Percentiles rank a stretch among this genome's conserved stretches.
Conservation (phyloP, 2,113 vertebrate species). For the Hypanus sabinus region DNA sequence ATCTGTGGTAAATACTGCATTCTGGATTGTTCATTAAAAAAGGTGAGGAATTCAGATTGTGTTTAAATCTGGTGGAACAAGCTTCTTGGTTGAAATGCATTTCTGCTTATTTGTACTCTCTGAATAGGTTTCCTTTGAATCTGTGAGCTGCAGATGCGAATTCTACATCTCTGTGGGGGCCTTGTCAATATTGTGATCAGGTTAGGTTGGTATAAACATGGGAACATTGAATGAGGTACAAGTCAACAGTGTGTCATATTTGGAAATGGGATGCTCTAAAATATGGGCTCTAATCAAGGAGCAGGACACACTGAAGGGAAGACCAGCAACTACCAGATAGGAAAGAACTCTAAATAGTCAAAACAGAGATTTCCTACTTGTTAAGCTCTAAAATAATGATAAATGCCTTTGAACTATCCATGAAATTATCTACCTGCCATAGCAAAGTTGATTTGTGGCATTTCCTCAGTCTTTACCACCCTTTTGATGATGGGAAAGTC, state of each 20-base stretch:
- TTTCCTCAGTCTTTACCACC: conserved; percentile 71
- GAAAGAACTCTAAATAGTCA: not conserved
- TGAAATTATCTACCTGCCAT: conserved; percentile 79
- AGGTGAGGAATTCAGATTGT: not conserved
- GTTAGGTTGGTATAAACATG: not conserved
- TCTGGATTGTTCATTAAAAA: not conserved
- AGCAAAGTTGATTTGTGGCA: conserved; percentile 88
- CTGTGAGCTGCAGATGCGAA: not conserved
- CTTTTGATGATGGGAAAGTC: conserved; percentile 78
- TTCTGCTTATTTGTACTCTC: not conserved
- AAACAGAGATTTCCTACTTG: not conserved
- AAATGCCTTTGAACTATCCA: not conserved
- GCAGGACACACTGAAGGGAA: not conserved
- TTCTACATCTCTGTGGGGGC: not conserved
- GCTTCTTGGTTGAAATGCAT: not conserved
- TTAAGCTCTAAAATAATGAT: not conserved
- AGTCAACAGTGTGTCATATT: not conserved
- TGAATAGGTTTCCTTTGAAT: not conserved
- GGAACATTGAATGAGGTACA: not conserved
- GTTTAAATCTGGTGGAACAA: not conserved
- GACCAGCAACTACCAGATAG: not conserved
- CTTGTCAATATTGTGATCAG: not conserved
- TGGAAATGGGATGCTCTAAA: not conserved
- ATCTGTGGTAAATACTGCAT: not conserved
- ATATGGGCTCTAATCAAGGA: not conserved